A percentile compares a stretch with the other conserved stretches of the same genome.
These are phyloP conservation scores for Macropis europaea DNA, from an alignment of 2,888 invertebrate genomes.

Conservation along the genomic window DNA sequence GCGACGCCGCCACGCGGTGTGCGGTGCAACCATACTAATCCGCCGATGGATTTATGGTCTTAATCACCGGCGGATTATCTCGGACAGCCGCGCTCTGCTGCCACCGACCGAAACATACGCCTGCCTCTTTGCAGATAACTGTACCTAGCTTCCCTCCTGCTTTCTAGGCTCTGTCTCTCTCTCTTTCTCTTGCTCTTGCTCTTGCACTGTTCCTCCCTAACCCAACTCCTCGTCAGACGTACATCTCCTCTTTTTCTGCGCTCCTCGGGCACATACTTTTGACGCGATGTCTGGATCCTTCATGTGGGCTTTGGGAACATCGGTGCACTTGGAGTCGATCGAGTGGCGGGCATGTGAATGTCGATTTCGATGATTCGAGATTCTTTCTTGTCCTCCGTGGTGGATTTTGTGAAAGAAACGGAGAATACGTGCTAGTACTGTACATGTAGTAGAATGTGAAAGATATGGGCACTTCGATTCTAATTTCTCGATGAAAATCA, in stretches of 20 bases:
- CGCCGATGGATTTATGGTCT: slow-evolving; percentile 84
- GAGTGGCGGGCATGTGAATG: neutral
- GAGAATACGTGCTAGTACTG: too few relatives aligned
- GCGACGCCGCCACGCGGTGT: slow-evolving; percentile 63
- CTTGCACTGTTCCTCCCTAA: slow-evolving; percentile 12
- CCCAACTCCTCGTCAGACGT: slow-evolving; percentile 1
- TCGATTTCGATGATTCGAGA: too few relatives aligned
- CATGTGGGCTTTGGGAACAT: neutral
- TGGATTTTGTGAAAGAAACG: too few relatives aligned
- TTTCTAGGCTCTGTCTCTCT: slow-evolving; percentile 2
- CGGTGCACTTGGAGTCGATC: neutral
- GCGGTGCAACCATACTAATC: slow-evolving; percentile 79
- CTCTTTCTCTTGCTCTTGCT: slow-evolving; percentile 5
- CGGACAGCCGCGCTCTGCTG: slow-evolving; percentile 78
- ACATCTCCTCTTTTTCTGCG: neutral
- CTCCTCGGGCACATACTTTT: neutral
- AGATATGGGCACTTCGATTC: too few relatives aligned
- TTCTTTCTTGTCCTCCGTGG: too few relatives aligned
- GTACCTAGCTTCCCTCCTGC: slow-evolving; percentile 60
- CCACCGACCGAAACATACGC: slow-evolving; percentile 77
- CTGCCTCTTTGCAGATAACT: slow-evolving; percentile 79
- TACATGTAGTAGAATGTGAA: too few relatives aligned
- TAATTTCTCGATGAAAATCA: too few relatives aligned
- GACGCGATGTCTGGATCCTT: slow-evolving; percentile 24
- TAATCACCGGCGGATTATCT: slow-evolving; percentile 84